phyloP scores from a whole-genome alignment of 2,888 invertebrate species.

The Elysia crispata region DNA sequence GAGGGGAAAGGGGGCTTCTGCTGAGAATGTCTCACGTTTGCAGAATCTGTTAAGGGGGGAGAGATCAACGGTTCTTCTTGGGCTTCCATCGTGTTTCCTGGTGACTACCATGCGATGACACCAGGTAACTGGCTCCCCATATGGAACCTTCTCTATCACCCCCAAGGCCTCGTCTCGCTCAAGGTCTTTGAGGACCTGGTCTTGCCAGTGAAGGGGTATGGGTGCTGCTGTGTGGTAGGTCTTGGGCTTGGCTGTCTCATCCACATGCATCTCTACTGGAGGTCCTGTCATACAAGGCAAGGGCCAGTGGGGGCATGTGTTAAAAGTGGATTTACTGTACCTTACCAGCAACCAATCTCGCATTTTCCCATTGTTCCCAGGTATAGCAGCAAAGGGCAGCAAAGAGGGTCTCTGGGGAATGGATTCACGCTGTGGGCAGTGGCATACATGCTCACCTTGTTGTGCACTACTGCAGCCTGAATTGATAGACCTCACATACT shows the following conservation, averaged over 20 bases:
- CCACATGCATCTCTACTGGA: constrained; percentile 2
- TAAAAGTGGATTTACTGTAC: neutral
- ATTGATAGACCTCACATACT: neutral
- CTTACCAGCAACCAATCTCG: neutral
- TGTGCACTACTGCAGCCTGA: neutral
- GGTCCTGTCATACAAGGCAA: constrained; percentile 1
- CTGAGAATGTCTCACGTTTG: neutral
- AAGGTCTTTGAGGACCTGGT: neutral
- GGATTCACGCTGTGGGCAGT: neutral
- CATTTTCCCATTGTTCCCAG: neutral
- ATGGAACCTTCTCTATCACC: neutral
- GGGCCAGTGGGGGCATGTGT: constrained; percentile 1
- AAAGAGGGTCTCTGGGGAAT: neutral
- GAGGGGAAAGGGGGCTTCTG: neutral
- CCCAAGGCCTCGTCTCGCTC: neutral
- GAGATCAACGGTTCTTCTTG: constrained; percentile 24
- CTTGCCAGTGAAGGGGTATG: neutral
- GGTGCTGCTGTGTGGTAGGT: neutral
- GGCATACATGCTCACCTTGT: neutral
- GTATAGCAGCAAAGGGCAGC: neutral
- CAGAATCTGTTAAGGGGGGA: constrained; percentile 5
- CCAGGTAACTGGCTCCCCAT: neutral
- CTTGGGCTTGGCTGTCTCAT: neutral
- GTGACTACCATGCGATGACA: constrained; percentile 14
- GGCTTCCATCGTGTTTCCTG: constrained; percentile 10